phyloP scores from a whole-genome alignment of 2,888 invertebrate genomes.

The Andrena haemorrhoa region DNA sequence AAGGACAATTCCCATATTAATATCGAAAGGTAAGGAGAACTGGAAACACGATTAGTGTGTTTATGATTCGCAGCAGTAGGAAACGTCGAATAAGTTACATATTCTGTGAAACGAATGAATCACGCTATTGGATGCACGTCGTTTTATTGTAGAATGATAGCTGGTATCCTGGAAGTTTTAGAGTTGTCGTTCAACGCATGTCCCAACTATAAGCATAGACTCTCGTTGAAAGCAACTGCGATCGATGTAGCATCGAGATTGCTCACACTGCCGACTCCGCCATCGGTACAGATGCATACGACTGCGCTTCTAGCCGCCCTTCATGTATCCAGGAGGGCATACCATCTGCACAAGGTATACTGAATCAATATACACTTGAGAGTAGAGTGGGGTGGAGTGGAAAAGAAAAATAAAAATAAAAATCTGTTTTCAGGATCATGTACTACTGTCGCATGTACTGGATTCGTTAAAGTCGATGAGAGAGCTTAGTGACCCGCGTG shows the following conservation, averaged over 20 bases:
- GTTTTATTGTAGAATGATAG: conserved; percentile 86
- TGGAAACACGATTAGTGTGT: conserved; percentile 4
- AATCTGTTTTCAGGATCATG: conserved; percentile 89
- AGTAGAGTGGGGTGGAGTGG: no score
- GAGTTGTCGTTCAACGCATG: conserved; percentile 89
- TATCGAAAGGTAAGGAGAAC: conserved; percentile 82
- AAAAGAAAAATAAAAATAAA: not conserved
- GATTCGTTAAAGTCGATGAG: conserved; percentile 89
- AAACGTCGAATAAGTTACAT: not conserved
- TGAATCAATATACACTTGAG: not conserved
- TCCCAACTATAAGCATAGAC: conserved; percentile 85
- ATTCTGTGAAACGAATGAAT: not conserved
- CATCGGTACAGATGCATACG: conserved; percentile 90
- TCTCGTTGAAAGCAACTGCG: conserved; percentile 86
- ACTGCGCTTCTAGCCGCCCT: conserved; percentile 94
- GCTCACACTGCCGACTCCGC: conserved; percentile 90
- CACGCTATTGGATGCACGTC: not conserved
- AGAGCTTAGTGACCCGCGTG: conserved; percentile 87
- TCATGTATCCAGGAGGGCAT: conserved; percentile 89
- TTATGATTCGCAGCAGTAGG: conserved; percentile 5
- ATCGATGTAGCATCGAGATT: conserved; percentile 89
- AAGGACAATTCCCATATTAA: conserved; percentile 81
- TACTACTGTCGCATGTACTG: conserved; percentile 92
- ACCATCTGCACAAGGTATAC: conserved; percentile 94
- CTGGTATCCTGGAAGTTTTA: conserved; percentile 90